These are phyloP conservation scores for Poecilus cupreus DNA, from an alignment of 2,888 invertebrate species.

Conservation along the genomic window DNA sequence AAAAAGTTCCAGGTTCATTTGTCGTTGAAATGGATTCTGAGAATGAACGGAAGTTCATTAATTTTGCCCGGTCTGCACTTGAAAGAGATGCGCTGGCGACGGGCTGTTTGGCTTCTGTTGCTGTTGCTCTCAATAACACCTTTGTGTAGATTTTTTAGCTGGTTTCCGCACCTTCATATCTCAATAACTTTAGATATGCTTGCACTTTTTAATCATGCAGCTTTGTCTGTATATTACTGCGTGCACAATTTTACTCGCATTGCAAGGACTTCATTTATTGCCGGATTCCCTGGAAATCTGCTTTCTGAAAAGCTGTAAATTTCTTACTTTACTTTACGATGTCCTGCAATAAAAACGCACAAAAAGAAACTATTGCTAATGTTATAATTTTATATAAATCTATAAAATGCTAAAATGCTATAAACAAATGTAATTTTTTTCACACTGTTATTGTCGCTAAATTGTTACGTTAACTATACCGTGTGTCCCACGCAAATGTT, in stretches of 20 bases:
- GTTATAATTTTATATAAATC: no score
- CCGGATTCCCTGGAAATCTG: background rate
- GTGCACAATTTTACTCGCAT: background rate
- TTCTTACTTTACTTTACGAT: no score
- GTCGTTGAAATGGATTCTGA: constrained; percentile 47
- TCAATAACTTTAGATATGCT: constrained; percentile 39
- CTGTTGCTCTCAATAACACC: constrained; percentile 26
- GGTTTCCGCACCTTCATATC: constrained; percentile 36
- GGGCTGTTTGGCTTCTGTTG: constrained; percentile 23
- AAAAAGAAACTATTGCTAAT: no score
- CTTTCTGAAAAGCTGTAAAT: background rate
- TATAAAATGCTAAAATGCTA: no score
- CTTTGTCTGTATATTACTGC: constrained; percentile 12
- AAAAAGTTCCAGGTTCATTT: constrained; percentile 44
- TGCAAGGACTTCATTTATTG: background rate
- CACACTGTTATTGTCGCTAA: no score
- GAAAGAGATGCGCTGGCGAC: constrained; percentile 9
- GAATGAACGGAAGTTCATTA: constrained; percentile 50
- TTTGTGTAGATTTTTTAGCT: constrained; percentile 27
- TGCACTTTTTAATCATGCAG: constrained; percentile 13
- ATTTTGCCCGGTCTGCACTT: constrained; percentile 35
- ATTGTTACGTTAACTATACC: no score
- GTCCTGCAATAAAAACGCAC: no score
- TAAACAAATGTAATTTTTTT: no score
- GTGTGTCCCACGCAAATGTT: no score